Evolutionary conservation across 2,113 vertebrate genomes (phyloP), one percentile per base, ranked within the genome.

Genomic region (Neolamprologus cancellatus): DNA sequence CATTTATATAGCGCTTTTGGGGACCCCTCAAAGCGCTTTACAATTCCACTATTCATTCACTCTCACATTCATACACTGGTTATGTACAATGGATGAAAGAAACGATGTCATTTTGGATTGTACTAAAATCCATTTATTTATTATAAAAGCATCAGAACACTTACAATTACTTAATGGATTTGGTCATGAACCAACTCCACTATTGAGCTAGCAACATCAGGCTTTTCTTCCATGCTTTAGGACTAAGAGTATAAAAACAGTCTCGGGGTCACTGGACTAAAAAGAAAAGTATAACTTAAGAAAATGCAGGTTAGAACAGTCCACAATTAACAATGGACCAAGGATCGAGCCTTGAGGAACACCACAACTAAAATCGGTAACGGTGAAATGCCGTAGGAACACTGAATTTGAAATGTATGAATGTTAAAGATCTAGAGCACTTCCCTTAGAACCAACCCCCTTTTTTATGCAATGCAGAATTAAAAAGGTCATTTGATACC

Each of bases 331-430:
- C 23, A 18, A 17, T 74, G 15, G 41, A 28, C 69, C 23, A 74
- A 18, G 9, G 8, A 30, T 74, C 0, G 41, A 74, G 41, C 41
- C 15, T 30, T 74, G 41, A 18, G 69, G 23, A 74, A 28, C 66
- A 28, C 66, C 66, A 3, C 14, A 46, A 46, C 8, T 11, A 74
- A 74, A 74, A 74, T 46, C 1, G 1, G 9, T 17, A 74, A 28
- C 23, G 1, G 23, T 18, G 23, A 28, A 74, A 46, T 15, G 23
- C 66, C 3, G 1, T 46, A 0, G 14, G 4, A 74, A 46, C 69
- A 74, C 23, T 28, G 66, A 74, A 18, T 30, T 74, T 74, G 41
- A 74, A 74, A 48, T 25, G 8, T 46, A 4, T 71, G 39, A 71
- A 71, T 17, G 41, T 48, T 0, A 48, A 74, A 74, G 15, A 74